Evolutionary conservation across 1,140 invertebrate species (phyloP), one percentile per base, ranked within the genome.

Genomic region (Bombus confusus): DNA sequence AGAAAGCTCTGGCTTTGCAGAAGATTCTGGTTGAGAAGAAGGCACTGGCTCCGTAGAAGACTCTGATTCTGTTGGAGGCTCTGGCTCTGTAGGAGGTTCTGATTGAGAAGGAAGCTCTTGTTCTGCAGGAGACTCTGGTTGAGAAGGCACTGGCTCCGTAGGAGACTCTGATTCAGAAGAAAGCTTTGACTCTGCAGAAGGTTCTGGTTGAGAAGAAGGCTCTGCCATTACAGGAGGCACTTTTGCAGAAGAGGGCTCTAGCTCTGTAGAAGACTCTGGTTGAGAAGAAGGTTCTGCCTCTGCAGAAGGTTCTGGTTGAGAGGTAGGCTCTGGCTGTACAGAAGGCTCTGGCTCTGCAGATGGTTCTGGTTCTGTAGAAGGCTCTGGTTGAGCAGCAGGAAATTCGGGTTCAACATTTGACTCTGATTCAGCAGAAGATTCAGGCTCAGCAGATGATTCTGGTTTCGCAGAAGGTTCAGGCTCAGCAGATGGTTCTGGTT

Each of bases 61-160:
- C 86, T 92, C 89, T 3, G 87, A 88, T 87, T 93, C 91, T 2
- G 89, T 39, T 10, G 81, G 86, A 52, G 90, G 64, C 85, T 92
- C 91, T 57, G 91, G 86, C 86, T 94, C 90, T 15, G 88, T 52
- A 13, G 84, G 87, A n/a, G 90, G 86, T 85, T 94, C 92, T 57
- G 88, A 80, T 59, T 87, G 81, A n/a, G 90, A 25, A 15, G 87
- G 76, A 10, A 80, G 92, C 86, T 87, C 73, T 28, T 93, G 82
- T 87, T 94, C 91, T 15, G 91, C 87, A 22, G 83, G 12, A 0
- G 89, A 74, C 52, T 91, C 87, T 39, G 88, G 83, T 69, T 91
- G 91, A 15, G 25, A 39, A 10, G 94, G 90, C 34, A 92, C 82
- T 15, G 89, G 37, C 43, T 87, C 18, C 8, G 18, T 74, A 9